phyloP scores from a whole-genome alignment of 2,888 invertebrate species.

The Amblyjoppa fuscipennis region DNA sequence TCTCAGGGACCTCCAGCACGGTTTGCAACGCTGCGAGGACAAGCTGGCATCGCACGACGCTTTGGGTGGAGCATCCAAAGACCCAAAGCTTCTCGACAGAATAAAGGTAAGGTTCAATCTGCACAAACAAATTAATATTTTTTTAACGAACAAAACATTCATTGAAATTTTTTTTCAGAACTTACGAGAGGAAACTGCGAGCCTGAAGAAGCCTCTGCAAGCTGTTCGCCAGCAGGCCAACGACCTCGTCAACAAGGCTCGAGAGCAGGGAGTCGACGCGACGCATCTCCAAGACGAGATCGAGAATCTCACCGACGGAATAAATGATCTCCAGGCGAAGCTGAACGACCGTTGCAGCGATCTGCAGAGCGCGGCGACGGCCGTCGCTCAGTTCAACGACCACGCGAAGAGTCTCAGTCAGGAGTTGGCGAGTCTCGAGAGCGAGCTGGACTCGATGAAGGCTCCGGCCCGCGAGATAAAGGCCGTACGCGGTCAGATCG shows the following conservation, averaged over 20 bases:
- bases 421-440: slow-evolving; percentile 93
- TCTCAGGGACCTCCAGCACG: slow-evolving; percentile 93
- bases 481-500: slow-evolving; percentile 92
- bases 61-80: slow-evolving; percentile 91
- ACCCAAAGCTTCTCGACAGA: slow-evolving; percentile 93
- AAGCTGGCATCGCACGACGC: slow-evolving; percentile 91
- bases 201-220: slow-evolving; percentile 91
- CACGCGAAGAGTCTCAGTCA: slow-evolving; percentile 92
- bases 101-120: slow-evolving; percentile 92
- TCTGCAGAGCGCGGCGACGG: slow-evolving; percentile 94
- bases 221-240: slow-evolving; percentile 90
- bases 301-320: slow-evolving; percentile 91
- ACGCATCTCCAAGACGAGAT: slow-evolving; percentile 92
- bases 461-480: slow-evolving; percentile 96
- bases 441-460: slow-evolving; percentile 93
- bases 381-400: slow-evolving; percentile 95
- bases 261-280: slow-evolving; percentile 92
- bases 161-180: slow-evolving; percentile 79
- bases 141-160: background rate
- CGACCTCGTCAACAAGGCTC: slow-evolving; percentile 91
- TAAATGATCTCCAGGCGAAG: slow-evolving; percentile 91
- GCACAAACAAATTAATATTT: too few species aligned
- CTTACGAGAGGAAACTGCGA: slow-evolving; percentile 92
- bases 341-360: slow-evolving; percentile 92
- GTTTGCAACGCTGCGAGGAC: slow-evolving; percentile 95